Base-by-base conservation (phyloP, 1,140 invertebrate species). In the Bradysia coprophila region DNA sequence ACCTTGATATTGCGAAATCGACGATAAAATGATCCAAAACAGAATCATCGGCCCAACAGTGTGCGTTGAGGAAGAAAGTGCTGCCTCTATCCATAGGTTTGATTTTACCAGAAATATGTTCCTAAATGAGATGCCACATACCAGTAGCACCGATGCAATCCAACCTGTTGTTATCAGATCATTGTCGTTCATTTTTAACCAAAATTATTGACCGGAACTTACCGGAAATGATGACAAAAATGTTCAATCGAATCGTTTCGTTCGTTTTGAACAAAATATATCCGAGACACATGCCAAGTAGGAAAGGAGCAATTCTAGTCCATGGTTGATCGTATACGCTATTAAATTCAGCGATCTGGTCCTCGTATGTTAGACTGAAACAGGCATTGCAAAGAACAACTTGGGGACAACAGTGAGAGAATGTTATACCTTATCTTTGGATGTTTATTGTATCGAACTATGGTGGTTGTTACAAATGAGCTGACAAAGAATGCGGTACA, bases 291-390 rank as follows among this genome's bases (percentile, higher is more conserved):
- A 66, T 61, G 4, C 63, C 62, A 43, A 64, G 51, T 21, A 66
- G 45, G 47, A 64, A 63, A 40, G 61, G 61, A 37, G 56, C 58
- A 16, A 65, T 54, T 49, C 61, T 54, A 0, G 55, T 54, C 54
- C 60, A 65, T 3, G 62, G 57, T 42, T 66, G 63, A 40, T 65
- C 61, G 36, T 61, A 62, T 11, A 65, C 24, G 23, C 47, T 38
- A 44, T 50, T 44, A 33, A 50, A 48, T 10, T 41, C 16, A 0
- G 42, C 13, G 3, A 44, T 11, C 3, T 24, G 8, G 3, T 39
- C 18, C 21, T 38, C 40, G 13, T 11, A 4, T n/a, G 8, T 34
- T 5, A 31, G 21, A 31, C 31, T 42, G 19, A 10, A 40, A 40
- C 21, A 11, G 16, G 19, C 4, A 19, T 8, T 19, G 6, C 16